Evolutionary conservation across 2,888 invertebrate species (phyloP).

Genomic region (Thalpophila matura): DNA sequence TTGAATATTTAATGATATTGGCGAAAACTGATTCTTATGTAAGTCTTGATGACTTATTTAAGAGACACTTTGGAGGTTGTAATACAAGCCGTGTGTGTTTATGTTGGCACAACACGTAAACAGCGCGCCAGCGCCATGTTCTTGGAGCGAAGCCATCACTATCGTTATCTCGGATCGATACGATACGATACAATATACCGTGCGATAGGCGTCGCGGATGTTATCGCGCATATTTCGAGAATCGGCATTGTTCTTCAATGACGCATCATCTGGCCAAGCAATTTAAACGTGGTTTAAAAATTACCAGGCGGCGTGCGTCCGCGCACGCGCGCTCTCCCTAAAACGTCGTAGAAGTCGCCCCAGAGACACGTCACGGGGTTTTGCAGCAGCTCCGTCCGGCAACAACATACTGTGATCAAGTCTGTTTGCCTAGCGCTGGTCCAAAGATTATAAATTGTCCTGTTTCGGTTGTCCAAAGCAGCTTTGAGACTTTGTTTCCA

Average conservation of each 20-base stretch:
- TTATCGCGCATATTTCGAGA: constrained; percentile 39
- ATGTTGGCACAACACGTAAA: no score
- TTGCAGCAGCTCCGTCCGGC: no score
- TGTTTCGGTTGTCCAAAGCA: no score
- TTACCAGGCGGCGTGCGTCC: not conserved
- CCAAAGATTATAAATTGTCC: no score
- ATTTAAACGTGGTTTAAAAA: not conserved
- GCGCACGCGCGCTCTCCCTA: not conserved
- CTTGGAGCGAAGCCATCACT: constrained; percentile 3
- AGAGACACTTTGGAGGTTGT: no score
- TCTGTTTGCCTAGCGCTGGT: no score
- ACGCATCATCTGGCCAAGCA: constrained; percentile 33
- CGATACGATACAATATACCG: constrained; percentile 41
- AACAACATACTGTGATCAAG: no score
- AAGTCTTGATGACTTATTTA: no score
- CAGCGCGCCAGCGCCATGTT: not conserved
- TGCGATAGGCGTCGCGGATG: constrained; percentile 4
- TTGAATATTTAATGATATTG: no score
- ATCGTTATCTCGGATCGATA: constrained; percentile 37
- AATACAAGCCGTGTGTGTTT: no score
- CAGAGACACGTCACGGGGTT: no score
- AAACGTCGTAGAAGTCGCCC: not conserved
- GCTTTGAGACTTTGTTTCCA: not conserved
- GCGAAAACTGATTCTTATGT: no score
- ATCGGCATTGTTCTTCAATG: constrained; percentile 31